Evolutionary conservation across 1,140 invertebrate species (phyloP).

Genomic region (Chionoecetes opilio): DNA sequence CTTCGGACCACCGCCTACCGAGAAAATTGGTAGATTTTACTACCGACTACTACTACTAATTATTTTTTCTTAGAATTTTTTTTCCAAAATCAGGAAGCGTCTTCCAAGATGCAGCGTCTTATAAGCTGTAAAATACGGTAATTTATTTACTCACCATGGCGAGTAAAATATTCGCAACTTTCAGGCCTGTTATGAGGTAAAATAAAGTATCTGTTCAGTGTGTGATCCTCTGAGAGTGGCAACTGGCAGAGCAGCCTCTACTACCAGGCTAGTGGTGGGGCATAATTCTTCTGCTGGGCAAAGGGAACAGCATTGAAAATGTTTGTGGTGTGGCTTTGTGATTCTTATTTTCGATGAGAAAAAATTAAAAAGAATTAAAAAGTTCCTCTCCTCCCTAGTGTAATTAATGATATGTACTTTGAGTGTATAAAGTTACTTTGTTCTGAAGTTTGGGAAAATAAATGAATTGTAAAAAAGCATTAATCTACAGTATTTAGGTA

Average conservation of each 20-base stretch:
- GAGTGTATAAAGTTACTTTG: not conserved
- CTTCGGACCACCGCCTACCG: too few species aligned
- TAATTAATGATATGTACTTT: slow-evolving; percentile 4
- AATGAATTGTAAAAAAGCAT: not conserved
- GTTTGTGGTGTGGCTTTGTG: not conserved
- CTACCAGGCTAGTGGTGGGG: not conserved
- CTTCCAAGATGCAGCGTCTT: too few species aligned
- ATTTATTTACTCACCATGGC: too few species aligned
- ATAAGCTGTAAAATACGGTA: too few species aligned
- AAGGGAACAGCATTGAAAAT: not conserved
- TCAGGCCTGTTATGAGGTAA: too few species aligned
- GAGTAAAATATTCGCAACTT: too few species aligned
- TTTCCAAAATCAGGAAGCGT: too few species aligned
- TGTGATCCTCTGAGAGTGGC: slow-evolving; percentile 2
- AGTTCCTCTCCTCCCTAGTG: slow-evolving; percentile 17
- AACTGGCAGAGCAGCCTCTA: not conserved
- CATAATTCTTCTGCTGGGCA: not conserved
- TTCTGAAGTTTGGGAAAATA: not conserved
- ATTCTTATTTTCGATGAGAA: not conserved
- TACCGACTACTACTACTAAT: too few species aligned
- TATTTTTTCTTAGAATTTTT: too few species aligned
- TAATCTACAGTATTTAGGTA: not conserved
- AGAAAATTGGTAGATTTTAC: too few species aligned
- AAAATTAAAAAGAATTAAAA: not conserved
- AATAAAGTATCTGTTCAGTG: too few species aligned